Base-by-base conservation (phyloP, 2,888 invertebrate species). In the Spilarctia lutea region DNA sequence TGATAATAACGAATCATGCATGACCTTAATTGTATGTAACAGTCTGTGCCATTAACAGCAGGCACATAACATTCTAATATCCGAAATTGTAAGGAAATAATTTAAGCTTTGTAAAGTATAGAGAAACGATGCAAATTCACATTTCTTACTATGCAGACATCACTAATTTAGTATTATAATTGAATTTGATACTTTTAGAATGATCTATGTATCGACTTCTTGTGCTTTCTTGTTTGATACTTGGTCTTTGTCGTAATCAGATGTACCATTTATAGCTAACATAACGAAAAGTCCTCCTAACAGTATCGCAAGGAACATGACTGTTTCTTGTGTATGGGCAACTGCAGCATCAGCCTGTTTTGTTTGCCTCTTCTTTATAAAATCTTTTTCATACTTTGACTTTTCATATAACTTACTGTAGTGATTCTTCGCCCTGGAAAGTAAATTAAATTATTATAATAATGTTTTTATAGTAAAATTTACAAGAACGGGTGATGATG, bases 391-490 rank as follows among this genome's bases (percentile, higher is more conserved):
- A 71, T 89, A 83, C 78, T 90, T 84, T 33, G 88, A 48, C 78
- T 91, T 93, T 75, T 91, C 84, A 73, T 95, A 91, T 78, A 94
- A 79, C 60, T 86, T 76, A 1, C 94, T 94, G 85, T 97, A 97
- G 83, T 97, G 97, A 52, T 91, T 87, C 78, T 91, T 93, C 0
- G 96, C 92, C 96, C 96, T 96, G 87, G 60, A 93, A 93, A 68
- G 65, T 70, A 71, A 6, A 24, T 39, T 13, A 56, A 71, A 39
- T 13, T 63, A 11, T 56, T n/a, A 56, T 11, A 3, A 56, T 0
- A 10, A 13, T 56, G n/a, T 48, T 48, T 20, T 13, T 35, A 33
- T 35, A 65, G 20, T n/a, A 65, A 33, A 65, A 65, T 30, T 65
- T 1, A 20, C 16, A 65, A 18, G 18, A 30, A 65, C 18, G 65